These are phyloP conservation scores for Cotesia glomerata DNA, from an alignment of 1,140 invertebrate genomes.

Conservation along the genomic window DNA sequence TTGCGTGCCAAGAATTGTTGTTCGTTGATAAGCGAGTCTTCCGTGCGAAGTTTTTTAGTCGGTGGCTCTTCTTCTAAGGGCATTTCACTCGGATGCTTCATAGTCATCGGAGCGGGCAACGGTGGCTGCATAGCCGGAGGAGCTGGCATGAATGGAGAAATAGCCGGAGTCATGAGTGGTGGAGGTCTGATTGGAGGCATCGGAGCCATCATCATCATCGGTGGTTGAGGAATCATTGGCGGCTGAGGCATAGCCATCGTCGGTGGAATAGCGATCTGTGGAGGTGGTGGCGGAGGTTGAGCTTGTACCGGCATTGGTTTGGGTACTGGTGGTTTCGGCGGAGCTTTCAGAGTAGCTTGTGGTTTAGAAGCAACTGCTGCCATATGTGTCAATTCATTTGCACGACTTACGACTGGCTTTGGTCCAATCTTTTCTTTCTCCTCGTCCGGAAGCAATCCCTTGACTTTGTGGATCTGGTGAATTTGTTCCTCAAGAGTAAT, in stretches of 20 bases:
- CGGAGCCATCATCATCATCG: conserved; percentile 72
- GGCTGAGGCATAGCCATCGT: conserved; percentile 66
- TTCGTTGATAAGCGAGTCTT: conserved; percentile 92
- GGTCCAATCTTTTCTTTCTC: conserved; percentile 92
- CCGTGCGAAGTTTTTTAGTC: conserved; percentile 86
- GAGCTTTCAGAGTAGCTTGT: conserved; percentile 60
- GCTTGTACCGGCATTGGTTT: conserved; percentile 52
- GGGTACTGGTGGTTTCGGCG: conserved; percentile 58
- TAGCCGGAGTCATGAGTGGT: conserved; percentile 67
- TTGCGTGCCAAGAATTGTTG: conserved; percentile 78
- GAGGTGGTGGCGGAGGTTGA: conserved; percentile 51
- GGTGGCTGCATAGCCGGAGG: conserved; percentile 58
- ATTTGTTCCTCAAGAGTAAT: conserved; percentile 97
- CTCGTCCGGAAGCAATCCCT: conserved; percentile 90
- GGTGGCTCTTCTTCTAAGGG: conserved; percentile 82
- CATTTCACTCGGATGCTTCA: conserved; percentile 62
- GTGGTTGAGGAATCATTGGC: conserved; percentile 65
- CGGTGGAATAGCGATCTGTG: conserved; percentile 60
- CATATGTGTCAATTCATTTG: conserved; percentile 55
- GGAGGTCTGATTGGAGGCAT: conserved; percentile 71
- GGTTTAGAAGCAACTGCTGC: conserved; percentile 61
- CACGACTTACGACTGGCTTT: conserved; percentile 69
- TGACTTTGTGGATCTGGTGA: conserved; percentile 95
- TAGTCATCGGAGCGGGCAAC: conserved; percentile 50
- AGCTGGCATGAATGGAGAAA: conserved; percentile 61